phyloP scores from a whole-genome alignment of 2,797 vertebrate genomes.

The Myiothlypis coronata region DNA sequence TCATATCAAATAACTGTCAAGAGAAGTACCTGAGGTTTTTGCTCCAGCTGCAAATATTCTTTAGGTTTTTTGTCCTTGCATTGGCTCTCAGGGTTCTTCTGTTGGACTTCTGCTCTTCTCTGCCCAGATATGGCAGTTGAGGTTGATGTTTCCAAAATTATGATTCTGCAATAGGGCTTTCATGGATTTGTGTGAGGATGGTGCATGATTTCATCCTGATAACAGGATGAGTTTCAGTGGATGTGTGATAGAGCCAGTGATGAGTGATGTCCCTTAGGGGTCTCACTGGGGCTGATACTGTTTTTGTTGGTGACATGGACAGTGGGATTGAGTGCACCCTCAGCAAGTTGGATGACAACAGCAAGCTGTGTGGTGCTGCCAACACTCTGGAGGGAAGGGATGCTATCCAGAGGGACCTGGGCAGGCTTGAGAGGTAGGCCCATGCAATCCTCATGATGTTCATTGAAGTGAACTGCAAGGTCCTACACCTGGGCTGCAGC shows the following conservation, averaged over 20 bases:
- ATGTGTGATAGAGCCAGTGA: background rate
- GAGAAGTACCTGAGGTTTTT: background rate
- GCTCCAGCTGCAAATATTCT: background rate
- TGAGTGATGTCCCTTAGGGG: background rate
- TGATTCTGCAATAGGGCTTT: background rate
- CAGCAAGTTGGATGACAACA: fast-evolving
- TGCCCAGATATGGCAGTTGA: background rate
- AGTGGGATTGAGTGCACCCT: background rate
- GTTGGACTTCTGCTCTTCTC: background rate
- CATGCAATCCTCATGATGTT: background rate
- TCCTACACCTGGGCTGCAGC: background rate
- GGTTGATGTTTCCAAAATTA: background rate
- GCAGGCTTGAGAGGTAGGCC: background rate
- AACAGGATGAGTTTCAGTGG: background rate
- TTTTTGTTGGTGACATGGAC: background rate
- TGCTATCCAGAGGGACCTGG: background rate
- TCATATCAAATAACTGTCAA: slow-evolving; percentile 12
- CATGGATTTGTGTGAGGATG: background rate
- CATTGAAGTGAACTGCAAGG: background rate
- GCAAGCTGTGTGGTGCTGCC: background rate
- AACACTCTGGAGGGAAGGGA: background rate
- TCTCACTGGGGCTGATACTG: background rate
- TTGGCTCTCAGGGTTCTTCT: background rate
- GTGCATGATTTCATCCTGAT: background rate
- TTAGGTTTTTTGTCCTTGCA: background rate